A percentile compares a stretch with the other conserved stretches of the same genome.
Conservation (phyloP, 2,113 vertebrate species). For the Verasper variegatus region DNA sequence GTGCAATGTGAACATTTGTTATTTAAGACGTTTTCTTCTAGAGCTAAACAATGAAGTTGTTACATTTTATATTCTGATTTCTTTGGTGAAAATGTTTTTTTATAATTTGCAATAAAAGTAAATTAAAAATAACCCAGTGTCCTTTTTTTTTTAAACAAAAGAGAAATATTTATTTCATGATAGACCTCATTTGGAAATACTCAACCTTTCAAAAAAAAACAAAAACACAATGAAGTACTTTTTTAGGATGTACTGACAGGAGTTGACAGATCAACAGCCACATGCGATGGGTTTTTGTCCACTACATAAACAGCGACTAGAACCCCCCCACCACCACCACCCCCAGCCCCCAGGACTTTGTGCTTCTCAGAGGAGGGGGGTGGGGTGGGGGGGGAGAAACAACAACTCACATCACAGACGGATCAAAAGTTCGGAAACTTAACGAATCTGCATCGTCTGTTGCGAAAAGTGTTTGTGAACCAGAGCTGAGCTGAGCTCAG, state of each 20-base stretch:
- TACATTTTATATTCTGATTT: not conserved
- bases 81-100: too few species aligned
- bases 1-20: not conserved
- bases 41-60: too few species aligned
- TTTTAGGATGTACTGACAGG: slow-evolving; percentile 80
- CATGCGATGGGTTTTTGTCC: slow-evolving; percentile 85
- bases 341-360: slow-evolving; percentile 27
- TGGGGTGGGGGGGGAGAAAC: too few species aligned
- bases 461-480: not conserved
- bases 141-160: slow-evolving; percentile 61
- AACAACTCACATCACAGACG: slow-evolving; percentile 28
- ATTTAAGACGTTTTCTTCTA: not conserved
- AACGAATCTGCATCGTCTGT: slow-evolving; percentile 44
- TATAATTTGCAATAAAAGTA: not conserved
- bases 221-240: slow-evolving; percentile 78
- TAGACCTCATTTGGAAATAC: slow-evolving; percentile 84
- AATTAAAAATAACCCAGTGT: not conserved
- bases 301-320: slow-evolving; percentile 66
- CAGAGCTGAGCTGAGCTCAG: slow-evolving; percentile 47
- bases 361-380: not conserved
- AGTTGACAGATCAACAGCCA: slow-evolving; percentile 82
- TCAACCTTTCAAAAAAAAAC: slow-evolving; percentile 67
- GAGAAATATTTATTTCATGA: slow-evolving; percentile 88
- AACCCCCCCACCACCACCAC: slow-evolving; percentile 5
- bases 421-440: slow-evolving; percentile 25